Base-by-base conservation (phyloP, 2,113 vertebrate genomes). In the Apeltes quadracus region DNA sequence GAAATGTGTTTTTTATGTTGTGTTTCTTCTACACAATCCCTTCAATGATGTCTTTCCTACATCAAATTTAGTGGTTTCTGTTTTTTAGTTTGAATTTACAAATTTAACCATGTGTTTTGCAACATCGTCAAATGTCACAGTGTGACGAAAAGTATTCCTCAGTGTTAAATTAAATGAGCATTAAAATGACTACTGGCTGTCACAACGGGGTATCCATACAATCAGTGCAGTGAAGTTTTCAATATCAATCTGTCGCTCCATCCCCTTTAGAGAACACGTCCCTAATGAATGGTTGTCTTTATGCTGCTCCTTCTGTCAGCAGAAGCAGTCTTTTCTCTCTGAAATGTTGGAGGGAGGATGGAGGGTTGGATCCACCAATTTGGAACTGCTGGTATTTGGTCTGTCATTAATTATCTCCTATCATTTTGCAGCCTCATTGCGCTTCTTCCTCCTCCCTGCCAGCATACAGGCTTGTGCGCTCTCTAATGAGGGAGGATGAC, bases 401-500 rank as follows among this genome's bases (percentile, higher is more conserved):
- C 57, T 58, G 59, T 61, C 72, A 70, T 86, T 83, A 84, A 84
- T 83, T 69, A 83, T 54, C 50, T 70, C 76, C 66, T n/a, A 50
- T 74, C 55, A 74, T 72, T 75, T 69, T 79, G 79, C 58, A 71
- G 68, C 41, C 55, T 82, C 82, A 74, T 87, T 72, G 69, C 78
- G 72, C 76, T 76, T 22, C 7, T 22, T 11, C 65, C 51, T 55
- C 56, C 64, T 66, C 59, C 67, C 68, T 29, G 44, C 63, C 27
- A 29, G 64, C 51, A 61, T 59, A 79, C 61, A 64, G 71, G 76
- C 56, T 61, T 38, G n/a, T 50, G 44, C 25, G 39, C n/a, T 23
- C 59, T 72, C 56, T 75, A 81, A 81, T 61, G 72, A 83, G 83
- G 39, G 44, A 50, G 14, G 50, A 3, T 69, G 68, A 63, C 78